phyloP scores from a whole-genome alignment of 2,113 vertebrate genomes.

The Bungarus multicinctus region DNA sequence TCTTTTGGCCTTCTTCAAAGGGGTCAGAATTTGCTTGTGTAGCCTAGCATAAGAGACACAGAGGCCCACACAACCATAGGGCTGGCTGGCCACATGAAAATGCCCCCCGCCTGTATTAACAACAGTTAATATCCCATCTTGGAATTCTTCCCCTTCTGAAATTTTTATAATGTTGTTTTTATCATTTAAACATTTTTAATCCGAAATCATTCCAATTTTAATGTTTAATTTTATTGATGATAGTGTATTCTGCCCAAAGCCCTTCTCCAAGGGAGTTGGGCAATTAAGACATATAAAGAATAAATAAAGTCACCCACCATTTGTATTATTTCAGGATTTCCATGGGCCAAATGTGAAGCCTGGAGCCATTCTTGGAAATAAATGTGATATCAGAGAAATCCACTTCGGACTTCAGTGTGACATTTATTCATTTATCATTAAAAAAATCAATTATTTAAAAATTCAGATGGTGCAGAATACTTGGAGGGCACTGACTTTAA shows the following conservation, averaged over 20 bases:
- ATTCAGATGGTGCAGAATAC: background rate
- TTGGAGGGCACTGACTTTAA: background rate
- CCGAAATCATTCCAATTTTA: background rate
- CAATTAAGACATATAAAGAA: background rate
- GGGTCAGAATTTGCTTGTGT: no score
- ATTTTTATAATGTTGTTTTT: background rate
- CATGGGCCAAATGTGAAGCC: background rate
- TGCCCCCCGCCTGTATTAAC: no score
- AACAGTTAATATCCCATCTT: no score
- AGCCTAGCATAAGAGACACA: no score
- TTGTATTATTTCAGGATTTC: background rate
- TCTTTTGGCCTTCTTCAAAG: no score
- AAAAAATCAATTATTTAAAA: background rate
- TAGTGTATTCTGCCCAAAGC: background rate
- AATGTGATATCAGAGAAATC: background rate
- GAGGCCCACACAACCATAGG: no score
- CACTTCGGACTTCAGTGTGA: background rate
- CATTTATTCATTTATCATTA: background rate
- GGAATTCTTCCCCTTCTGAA: no score
- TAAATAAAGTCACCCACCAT: background rate
- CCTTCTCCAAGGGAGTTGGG: no score
- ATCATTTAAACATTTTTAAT: background rate
- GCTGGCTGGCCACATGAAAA: no score
- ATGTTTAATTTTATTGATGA: background rate
- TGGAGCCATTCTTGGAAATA: background rate